Percentiles rank a stretch among this genome's conserved stretches.
Conservation (phyloP, 2,888 invertebrate genomes). For the Pseudococcus viburni region DNA sequence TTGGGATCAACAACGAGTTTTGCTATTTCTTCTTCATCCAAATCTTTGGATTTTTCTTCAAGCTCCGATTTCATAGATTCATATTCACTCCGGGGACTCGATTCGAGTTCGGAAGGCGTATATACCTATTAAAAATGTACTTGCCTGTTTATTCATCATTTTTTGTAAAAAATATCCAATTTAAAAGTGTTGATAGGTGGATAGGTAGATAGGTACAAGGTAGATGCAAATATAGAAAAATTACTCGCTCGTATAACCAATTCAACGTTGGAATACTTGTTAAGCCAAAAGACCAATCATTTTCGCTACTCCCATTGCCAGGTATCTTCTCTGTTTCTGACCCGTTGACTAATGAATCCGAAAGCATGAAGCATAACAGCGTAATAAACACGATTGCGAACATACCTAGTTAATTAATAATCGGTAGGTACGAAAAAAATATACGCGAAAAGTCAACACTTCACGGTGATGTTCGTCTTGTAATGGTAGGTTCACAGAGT, state of each 20-base stretch:
- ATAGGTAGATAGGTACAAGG: no score
- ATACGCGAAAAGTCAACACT: background rate
- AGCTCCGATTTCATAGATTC: background rate
- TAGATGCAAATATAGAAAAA: background rate
- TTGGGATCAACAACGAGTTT: background rate
- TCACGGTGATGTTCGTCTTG: no score
- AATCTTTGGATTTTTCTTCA: background rate
- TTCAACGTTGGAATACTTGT: background rate
- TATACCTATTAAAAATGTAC: background rate
- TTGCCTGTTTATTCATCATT: background rate
- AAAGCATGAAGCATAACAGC: background rate
- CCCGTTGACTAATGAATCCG: background rate
- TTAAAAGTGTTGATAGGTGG: background rate
- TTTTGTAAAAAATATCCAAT: background rate
- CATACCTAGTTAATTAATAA: background rate
- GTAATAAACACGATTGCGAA: background rate
- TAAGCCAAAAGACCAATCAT: background rate
- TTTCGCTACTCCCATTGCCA: background rate
- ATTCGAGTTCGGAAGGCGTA: background rate
- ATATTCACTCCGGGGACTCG: background rate
- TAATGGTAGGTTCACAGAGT: no score
- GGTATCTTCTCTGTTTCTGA: background rate
- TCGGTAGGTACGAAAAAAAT: background rate
- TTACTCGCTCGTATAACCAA: slow-evolving; percentile 5
- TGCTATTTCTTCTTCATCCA: background rate